Conservation (phyloP, 2,888 invertebrate genomes). For the Leucophora obtusa region DNA sequence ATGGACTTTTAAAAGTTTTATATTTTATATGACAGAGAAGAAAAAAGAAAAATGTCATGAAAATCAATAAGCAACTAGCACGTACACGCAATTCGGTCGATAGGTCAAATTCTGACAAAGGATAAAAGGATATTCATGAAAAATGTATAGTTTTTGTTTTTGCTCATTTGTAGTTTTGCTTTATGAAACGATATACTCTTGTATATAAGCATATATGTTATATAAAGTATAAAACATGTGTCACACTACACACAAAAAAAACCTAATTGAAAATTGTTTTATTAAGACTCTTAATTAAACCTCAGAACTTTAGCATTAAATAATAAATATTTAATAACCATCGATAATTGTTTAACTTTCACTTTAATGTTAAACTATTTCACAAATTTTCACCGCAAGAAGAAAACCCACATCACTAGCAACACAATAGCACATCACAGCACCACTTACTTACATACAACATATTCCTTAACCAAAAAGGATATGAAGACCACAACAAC, state of each 20-base stretch:
- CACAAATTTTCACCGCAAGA: not conserved
- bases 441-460: not conserved
- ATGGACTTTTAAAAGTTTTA: constrained; percentile 3
- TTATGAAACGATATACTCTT: too few species aligned
- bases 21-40: constrained; percentile 4
- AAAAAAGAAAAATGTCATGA: not conserved
- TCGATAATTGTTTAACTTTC: constrained; percentile 16
- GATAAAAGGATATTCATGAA: constrained; percentile 22
- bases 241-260: not conserved
- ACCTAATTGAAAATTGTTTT: not conserved
- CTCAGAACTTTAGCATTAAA: not conserved
- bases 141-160: not conserved
- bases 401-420: constrained; percentile 5
- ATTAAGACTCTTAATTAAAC: not conserved
- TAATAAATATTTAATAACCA: not conserved
- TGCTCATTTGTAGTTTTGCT: not conserved
- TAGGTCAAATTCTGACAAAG: constrained; percentile 65
- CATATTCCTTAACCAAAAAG: constrained; percentile 17
- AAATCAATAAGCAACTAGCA: constrained; percentile 46
- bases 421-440: not conserved
- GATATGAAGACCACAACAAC: constrained; percentile 62
- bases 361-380: constrained; percentile 35
- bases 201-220: not conserved
- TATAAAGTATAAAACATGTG: constrained; percentile 1
- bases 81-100: constrained; percentile 66